Conservation (phyloP, 2,888 invertebrate species). For the Plagiodera versicolora region DNA sequence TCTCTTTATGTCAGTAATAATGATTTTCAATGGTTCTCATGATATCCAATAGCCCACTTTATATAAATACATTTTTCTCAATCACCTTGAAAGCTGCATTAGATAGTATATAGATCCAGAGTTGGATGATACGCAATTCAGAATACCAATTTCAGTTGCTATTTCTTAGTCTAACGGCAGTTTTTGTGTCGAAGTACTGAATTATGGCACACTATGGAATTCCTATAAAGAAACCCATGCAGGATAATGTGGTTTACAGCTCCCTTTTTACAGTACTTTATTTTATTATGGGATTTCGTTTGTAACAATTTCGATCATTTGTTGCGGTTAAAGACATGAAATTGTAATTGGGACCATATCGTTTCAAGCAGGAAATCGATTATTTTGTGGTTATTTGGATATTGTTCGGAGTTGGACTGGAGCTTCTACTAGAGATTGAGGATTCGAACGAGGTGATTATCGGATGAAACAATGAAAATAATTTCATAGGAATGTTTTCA, state of each 20-base stretch:
- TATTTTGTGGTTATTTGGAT: conserved; percentile 34
- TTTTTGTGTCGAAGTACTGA: background rate
- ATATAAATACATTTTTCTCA: no score
- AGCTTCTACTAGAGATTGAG: background rate
- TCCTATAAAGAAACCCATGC: conserved; percentile 5
- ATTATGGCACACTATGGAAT: conserved; percentile 4
- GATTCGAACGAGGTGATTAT: background rate
- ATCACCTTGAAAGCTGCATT: no score
- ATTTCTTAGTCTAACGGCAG: background rate
- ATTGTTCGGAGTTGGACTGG: background rate
- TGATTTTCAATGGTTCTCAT: no score
- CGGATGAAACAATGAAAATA: background rate
- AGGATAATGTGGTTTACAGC: conserved; percentile 15
- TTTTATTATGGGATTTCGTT: conserved; percentile 30
- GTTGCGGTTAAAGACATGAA: conserved; percentile 40
- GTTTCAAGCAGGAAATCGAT: conserved; percentile 42
- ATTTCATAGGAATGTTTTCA: no score
- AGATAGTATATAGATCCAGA: no score
- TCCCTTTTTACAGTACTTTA: conserved; percentile 18
- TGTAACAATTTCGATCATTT: conserved; percentile 39
- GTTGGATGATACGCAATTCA: no score
- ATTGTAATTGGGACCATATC: conserved; percentile 39
- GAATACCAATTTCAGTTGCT: background rate
- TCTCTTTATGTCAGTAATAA: no score
- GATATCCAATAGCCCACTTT: no score